Base-by-base conservation (phyloP, 2,113 vertebrate genomes). In the Macheiramphus alcinus region DNA sequence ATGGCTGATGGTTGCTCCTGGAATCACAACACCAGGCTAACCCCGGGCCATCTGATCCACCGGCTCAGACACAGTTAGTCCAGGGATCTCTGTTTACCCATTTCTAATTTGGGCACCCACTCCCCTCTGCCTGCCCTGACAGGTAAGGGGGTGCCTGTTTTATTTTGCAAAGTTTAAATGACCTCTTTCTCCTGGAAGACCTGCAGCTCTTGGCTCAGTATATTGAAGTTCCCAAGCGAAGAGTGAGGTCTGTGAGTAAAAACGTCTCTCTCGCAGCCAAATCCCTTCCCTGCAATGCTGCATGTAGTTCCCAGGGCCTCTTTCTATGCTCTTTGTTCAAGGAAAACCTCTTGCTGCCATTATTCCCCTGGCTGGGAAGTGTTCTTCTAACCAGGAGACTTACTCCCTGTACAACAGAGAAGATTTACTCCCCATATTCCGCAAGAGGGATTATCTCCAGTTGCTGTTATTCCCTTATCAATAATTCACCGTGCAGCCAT, bases 401-500 rank as follows among this genome's bases (percentile, higher is more conserved):
- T 12, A 42, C 27, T 71, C 61, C 62, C 79, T 4, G 13, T 1
- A 16, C 32, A 12, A 94, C 38, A 63, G 74, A 42, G 90, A 16
- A 67, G 79, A 93, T 96, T 95, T 68, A 61, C 62, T 79, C 88
- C 85, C 81, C 3, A 0, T 31, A 12, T 31, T 93, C 90, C 13
- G 2, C 75, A 7, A 34, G 61, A 40, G 86, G 83, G 68, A 76
- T 93, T 43, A 79, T 80, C 82, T 82, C 53, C 82, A 29, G 38
- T 61, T 32, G 50, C 88, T n/a, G 2, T 92, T 82, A 82, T 83
- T 86, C 68, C 92, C 86, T 95, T 86, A 65, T 97, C 94, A 82
- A 93, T 88, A 96, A 97, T 96, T 95, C 78, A 97, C 59, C 15
- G 3, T 22, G 43, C 74, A 93, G 91, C 88, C 67, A 12, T 86